phyloP scores from a whole-genome alignment of 2,797 vertebrate genomes.

The Lophotriccus pileatus region DNA sequence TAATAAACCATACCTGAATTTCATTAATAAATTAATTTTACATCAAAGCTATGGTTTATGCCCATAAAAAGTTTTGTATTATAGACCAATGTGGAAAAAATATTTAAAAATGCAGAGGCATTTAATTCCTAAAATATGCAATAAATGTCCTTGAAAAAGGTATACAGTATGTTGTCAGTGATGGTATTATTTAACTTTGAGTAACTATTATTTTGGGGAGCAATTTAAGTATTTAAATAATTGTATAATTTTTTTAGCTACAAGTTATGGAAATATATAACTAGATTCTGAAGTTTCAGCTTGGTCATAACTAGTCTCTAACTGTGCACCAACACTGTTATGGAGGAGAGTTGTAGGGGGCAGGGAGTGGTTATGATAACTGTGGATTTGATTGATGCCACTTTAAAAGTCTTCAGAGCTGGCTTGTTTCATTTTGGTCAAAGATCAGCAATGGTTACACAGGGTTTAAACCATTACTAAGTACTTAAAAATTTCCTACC shows the following conservation, averaged over 20 bases:
- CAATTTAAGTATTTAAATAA: neutral
- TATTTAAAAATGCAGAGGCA: neutral
- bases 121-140: slow-evolving; percentile 25
- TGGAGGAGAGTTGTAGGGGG: neutral
- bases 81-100: neutral
- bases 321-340: neutral
- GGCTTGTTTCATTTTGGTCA: slow-evolving; percentile 3
- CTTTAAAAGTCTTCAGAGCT: slow-evolving; percentile 11
- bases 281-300: neutral
- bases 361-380: neutral
- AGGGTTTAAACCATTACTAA: neutral
- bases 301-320: neutral
- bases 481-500: slow-evolving; percentile 17
- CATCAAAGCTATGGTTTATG: neutral
- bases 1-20: slow-evolving; percentile 36
- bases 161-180: neutral
- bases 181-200: neutral
- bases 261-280: neutral
- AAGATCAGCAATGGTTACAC: slow-evolving; percentile 9
- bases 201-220: neutral
- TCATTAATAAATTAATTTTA: slow-evolving; percentile 15
- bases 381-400: neutral
- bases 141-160: neutral
- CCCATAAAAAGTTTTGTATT: neutral
- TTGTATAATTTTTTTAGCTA: neutral